A percentile compares a stretch with the other conserved stretches of the same genome.
phyloP scores from a whole-genome alignment of 1,140 invertebrate species.

The Sipha flava region DNA sequence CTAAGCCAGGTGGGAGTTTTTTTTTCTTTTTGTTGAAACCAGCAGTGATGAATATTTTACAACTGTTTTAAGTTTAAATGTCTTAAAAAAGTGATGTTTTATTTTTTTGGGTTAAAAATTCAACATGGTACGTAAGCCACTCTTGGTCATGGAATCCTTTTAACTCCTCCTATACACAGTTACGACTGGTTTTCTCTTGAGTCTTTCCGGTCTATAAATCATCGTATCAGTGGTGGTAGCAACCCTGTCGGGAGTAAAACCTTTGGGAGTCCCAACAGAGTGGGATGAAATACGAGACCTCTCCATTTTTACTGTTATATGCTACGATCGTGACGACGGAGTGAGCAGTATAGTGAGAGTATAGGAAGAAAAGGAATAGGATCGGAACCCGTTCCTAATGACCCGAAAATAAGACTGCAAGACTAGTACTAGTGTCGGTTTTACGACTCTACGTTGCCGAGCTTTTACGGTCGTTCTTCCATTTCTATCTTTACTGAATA shows the following conservation, averaged over 20 bases:
- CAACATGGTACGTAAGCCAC: no score
- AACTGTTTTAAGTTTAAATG: no score
- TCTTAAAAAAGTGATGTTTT: no score
- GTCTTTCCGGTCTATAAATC: not conserved
- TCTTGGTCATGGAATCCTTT: not conserved
- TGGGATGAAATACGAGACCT: not conserved
- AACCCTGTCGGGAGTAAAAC: not conserved
- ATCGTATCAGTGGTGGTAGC: not conserved
- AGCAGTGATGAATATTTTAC: no score
- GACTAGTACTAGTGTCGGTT: not conserved
- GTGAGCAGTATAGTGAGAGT: not conserved
- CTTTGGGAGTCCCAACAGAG: not conserved
- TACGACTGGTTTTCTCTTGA: not conserved
- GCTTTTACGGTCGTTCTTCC: conserved; percentile 11
- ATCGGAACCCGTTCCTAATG: not conserved
- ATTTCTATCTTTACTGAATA: not conserved
- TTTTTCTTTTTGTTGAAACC: no score
- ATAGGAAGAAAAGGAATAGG: not conserved
- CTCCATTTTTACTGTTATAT: not conserved
- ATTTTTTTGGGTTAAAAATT: no score
- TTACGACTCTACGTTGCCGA: not conserved
- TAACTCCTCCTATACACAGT: not conserved
- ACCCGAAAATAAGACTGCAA: conserved; percentile 2
- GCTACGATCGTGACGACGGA: not conserved
- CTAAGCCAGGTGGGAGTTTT: no score